Conservation (phyloP, 2,888 invertebrate species). For the Heliothis peltigera region DNA sequence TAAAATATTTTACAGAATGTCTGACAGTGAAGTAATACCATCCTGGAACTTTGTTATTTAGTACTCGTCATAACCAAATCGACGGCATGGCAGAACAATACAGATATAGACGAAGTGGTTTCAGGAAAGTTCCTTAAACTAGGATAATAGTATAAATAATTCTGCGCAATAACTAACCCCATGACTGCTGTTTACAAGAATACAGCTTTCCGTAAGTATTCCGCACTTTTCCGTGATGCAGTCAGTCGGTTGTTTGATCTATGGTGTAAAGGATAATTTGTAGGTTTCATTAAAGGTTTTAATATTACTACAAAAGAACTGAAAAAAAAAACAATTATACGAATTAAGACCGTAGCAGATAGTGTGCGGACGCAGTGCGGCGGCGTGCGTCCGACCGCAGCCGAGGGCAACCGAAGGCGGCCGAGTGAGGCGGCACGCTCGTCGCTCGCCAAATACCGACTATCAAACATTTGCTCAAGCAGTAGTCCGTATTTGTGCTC, state of each 20-base stretch:
- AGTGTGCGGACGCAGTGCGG: conserved; percentile 56
- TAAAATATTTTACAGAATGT: too few relatives aligned
- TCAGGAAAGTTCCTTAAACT: too few relatives aligned
- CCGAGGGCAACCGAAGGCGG: conserved; percentile 54
- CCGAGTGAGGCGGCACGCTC: conserved; percentile 47
- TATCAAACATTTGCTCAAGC: conserved; percentile 40
- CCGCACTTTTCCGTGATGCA: not conserved
- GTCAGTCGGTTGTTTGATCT: not conserved
- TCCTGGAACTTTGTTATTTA: too few relatives aligned
- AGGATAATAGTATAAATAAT: too few relatives aligned
- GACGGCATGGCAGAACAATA: too few relatives aligned
- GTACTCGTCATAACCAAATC: too few relatives aligned
- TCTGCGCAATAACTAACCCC: conserved; percentile 7
- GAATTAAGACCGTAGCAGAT: conserved; percentile 42
- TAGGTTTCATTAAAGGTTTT: too few relatives aligned
- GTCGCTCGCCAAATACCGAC: conserved; percentile 44
- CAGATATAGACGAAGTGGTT: too few relatives aligned
- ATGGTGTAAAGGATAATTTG: too few relatives aligned
- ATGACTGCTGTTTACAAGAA: conserved; percentile 11
- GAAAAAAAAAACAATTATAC: not conserved
- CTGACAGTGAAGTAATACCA: too few relatives aligned
- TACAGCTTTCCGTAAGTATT: conserved; percentile 1
- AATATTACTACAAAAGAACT: too few relatives aligned
- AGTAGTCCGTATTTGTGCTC: conserved; percentile 41
- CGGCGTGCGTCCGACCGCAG: conserved; percentile 56